phyloP scores from a whole-genome alignment of 2,797 vertebrate species.

The Arctocebus calabarensis region DNA sequence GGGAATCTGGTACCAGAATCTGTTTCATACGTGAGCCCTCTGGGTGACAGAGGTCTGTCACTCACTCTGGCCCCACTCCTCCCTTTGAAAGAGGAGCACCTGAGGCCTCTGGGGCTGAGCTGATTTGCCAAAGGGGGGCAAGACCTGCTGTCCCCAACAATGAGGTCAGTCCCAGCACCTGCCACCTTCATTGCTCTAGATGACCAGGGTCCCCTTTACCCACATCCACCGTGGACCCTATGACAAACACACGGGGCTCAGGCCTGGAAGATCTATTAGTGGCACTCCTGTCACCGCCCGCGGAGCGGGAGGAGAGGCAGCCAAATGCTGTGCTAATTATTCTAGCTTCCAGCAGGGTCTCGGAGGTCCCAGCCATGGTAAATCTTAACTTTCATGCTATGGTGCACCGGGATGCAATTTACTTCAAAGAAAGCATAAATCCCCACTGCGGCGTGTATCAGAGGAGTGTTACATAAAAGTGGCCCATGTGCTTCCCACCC shows the following conservation, averaged over 20 bases:
- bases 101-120: background rate
- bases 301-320: conserved; percentile 79
- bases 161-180: background rate
- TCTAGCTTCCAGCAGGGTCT: conserved; percentile 86
- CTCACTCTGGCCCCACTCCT: background rate
- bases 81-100: background rate
- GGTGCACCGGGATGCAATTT: conserved; percentile 88
- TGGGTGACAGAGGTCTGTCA: background rate
- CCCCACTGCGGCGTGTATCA: conserved; percentile 82
- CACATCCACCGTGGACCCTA: conserved; percentile 59
- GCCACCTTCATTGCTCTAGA: conserved; percentile 54
- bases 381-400: conserved; percentile 89
- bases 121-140: background rate
- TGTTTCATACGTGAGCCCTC: background rate
- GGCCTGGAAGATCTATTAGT: conserved; percentile 84
- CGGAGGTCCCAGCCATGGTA: conserved; percentile 85
- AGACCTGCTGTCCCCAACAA: background rate
- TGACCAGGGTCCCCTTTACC: conserved; percentile 83
- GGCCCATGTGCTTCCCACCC: conserved; percentile 80
- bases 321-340: conserved; percentile 85
- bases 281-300: conserved; percentile 69
- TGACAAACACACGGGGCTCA: conserved; percentile 77
- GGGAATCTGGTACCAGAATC: background rate
- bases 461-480: conserved; percentile 87
- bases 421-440: conserved; percentile 89